phyloP scores from a whole-genome alignment of 2,888 invertebrate genomes.

The Phortica magna region DNA sequence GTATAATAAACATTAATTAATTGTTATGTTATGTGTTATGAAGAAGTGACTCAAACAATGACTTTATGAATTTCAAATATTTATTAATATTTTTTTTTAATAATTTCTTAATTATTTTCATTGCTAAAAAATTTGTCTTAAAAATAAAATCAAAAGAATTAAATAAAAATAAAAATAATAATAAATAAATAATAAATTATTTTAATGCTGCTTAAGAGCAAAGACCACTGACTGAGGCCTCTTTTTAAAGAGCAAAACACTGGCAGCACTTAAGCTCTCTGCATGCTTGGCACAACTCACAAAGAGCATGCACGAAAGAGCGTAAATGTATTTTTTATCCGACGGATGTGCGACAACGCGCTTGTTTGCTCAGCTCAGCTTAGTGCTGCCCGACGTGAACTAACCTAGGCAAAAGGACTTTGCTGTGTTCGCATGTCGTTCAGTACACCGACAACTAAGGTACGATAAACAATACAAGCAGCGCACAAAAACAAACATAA shows the following conservation, averaged over 20 bases:
- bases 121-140: not conserved
- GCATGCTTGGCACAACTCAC: not conserved
- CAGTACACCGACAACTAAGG: slow-evolving; percentile 65
- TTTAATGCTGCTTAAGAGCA: too few species aligned
- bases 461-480: slow-evolving; percentile 59
- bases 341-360: not conserved
- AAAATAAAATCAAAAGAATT: not conserved
- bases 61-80: too few species aligned
- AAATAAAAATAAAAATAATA: not conserved
- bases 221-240: not conserved
- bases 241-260: not conserved
- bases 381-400: slow-evolving; percentile 32
- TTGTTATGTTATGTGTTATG: too few species aligned
- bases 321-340: not conserved
- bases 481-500: slow-evolving; percentile 48
- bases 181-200: not conserved
- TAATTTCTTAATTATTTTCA: not conserved
- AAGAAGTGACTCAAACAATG: too few species aligned
- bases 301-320: not conserved
- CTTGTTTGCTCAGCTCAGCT: not conserved
- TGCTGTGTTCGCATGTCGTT: slow-evolving; percentile 44
- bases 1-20: too few species aligned
- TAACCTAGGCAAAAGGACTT: slow-evolving; percentile 50
- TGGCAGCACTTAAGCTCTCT: not conserved
- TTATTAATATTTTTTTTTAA: not conserved